Evolutionary conservation across 2,888 invertebrate genomes (phyloP).

Genomic region (Phalera bucephala): DNA sequence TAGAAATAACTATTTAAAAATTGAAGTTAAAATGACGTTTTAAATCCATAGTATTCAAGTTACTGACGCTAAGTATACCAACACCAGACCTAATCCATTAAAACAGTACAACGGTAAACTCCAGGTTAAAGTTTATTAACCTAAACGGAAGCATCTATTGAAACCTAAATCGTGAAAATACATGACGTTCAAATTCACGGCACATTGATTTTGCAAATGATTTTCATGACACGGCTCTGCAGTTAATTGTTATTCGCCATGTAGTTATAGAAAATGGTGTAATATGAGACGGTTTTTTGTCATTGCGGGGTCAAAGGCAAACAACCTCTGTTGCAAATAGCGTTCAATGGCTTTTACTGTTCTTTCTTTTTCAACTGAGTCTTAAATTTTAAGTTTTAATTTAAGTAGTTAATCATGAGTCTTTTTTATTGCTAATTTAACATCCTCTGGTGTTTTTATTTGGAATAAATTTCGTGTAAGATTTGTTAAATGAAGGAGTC

Average conservation of each 20-base stretch:
- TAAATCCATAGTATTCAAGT: no score
- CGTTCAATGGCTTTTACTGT: constrained; percentile 46
- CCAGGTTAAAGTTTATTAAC: constrained; percentile 21
- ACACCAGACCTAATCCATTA: constrained; percentile 1
- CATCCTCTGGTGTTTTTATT: background rate
- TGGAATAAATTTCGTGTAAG: background rate
- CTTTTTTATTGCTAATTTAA: constrained; percentile 15
- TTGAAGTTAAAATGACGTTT: background rate
- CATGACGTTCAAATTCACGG: background rate
- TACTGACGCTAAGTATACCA: background rate
- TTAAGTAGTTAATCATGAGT: constrained; percentile 24
- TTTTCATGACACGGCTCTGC: background rate
- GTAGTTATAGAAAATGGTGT: background rate
- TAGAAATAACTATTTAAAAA: background rate
- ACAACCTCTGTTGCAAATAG: constrained; percentile 39
- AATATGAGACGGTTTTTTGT: constrained; percentile 14
- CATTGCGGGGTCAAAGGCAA: constrained; percentile 49
- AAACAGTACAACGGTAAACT: background rate
- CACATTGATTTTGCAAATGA: constrained; percentile 3
- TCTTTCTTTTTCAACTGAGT: constrained; percentile 24
- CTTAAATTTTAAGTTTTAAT: constrained; percentile 23
- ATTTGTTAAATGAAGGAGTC: background rate
- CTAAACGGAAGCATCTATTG: constrained; percentile 17
- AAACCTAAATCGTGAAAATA: constrained; percentile 14
- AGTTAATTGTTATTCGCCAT: background rate